Conservation (phyloP, 2,797 vertebrate genomes). For the Diplodus sargus region DNA sequence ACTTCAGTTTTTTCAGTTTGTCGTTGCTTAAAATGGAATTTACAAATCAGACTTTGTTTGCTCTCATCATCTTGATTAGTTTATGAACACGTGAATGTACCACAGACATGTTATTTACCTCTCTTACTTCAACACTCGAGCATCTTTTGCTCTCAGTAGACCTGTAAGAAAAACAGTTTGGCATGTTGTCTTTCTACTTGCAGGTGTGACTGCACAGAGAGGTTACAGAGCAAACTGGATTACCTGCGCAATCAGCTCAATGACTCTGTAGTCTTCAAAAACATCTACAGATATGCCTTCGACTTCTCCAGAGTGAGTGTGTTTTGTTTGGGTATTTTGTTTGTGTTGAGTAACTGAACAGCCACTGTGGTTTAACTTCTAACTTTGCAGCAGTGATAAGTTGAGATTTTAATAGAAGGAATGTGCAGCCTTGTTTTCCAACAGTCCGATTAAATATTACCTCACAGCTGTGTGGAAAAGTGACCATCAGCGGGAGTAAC, state of each 20-base stretch:
- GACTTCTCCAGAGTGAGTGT: slow-evolving; percentile 95
- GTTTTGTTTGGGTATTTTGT: not conserved
- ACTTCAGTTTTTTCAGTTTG: not conserved
- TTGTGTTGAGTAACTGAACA: not conserved
- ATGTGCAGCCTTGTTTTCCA: not conserved
- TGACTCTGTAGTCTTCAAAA: slow-evolving; percentile 92
- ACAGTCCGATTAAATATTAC: not conserved
- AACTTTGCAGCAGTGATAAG: not conserved
- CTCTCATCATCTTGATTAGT: not conserved
- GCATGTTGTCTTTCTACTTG: not conserved
- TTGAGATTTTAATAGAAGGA: not conserved
- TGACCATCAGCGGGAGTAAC: not conserved
- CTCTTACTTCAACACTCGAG: too few species aligned
- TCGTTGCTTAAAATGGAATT: not conserved
- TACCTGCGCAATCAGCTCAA: slow-evolving; percentile 93
- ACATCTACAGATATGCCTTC: slow-evolving; percentile 99
- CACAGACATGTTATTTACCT: not conserved
- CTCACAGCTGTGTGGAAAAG: not conserved
- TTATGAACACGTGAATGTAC: not conserved
- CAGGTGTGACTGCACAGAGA: slow-evolving; percentile 95
- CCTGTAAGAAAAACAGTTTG: not conserved
- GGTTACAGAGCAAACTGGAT: slow-evolving; percentile 94
- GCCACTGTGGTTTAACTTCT: not conserved
- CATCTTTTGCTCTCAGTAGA: not conserved
- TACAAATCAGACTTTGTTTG: not conserved